These are phyloP conservation scores for Mesorhabditis sp. DNA, from an alignment of 2,888 invertebrate genomes.

Conservation along the genomic window DNA sequence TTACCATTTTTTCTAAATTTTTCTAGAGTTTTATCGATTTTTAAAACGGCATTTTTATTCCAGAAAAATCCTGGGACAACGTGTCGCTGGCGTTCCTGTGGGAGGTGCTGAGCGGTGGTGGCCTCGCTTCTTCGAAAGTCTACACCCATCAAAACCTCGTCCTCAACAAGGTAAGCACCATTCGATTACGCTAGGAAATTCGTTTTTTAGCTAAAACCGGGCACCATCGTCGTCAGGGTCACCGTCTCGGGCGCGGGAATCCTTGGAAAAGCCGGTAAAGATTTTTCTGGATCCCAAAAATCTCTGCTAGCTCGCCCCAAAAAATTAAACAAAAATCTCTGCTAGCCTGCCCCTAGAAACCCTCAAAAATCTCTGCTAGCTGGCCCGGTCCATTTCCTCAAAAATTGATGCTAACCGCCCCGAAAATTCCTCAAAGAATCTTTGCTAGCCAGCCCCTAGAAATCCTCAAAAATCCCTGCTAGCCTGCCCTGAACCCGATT, in stretches of 20 bases:
- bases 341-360: not conserved
- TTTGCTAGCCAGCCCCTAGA: not conserved
- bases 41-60: not conserved
- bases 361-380: not conserved
- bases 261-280: not conserved
- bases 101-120: not conserved
- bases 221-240: not conserved
- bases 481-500: not conserved
- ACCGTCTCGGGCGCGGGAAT: not conserved
- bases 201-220: conserved; percentile 4
- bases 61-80: not conserved
- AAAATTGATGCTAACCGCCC: not conserved
- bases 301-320: not conserved
- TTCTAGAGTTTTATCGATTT: no score
- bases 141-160: not conserved
- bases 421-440: no score
- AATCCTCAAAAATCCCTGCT: not conserved
- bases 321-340: not conserved
- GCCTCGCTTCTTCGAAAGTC: not conserved
- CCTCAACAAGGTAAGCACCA: not conserved
- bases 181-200: not conserved
- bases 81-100: not conserved
- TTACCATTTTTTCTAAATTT: no score
- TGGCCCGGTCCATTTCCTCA: not conserved
- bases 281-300: no score